Conservation (phyloP, 1,140 invertebrate genomes). For the Thaumetopoea pityocampa region DNA sequence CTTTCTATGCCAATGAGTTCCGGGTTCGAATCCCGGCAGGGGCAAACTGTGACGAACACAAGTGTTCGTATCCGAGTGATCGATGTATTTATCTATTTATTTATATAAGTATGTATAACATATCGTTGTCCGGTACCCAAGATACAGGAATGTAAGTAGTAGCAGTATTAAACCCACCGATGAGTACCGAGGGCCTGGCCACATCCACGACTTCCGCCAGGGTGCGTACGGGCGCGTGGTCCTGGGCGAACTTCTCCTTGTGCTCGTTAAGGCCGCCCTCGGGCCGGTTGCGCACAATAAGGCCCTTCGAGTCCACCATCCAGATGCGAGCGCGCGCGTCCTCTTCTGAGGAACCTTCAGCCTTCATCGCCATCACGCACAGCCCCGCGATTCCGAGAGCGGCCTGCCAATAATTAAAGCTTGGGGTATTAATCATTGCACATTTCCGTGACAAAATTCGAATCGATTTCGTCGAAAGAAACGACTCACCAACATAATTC, state of each 20-base stretch:
- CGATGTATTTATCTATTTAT: no score
- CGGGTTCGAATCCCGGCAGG: no score
- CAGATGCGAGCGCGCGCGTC: conserved; percentile 87
- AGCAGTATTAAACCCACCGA: conserved; percentile 77
- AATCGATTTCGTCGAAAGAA: no score
- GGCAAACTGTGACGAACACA: no score
- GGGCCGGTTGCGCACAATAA: conserved; percentile 87
- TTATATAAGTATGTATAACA: no score
- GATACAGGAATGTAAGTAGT: conserved; percentile 5
- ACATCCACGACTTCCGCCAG: conserved; percentile 86
- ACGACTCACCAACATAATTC: no score
- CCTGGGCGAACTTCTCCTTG: conserved; percentile 86
- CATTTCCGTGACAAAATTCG: not conserved
- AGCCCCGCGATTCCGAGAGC: conserved; percentile 91
- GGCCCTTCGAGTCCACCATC: conserved; percentile 81
- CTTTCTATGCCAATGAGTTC: no score
- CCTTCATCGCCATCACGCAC: conserved; percentile 91
- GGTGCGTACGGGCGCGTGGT: conserved; percentile 81
- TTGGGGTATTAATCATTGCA: not conserved
- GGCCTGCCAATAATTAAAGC: conserved; percentile 75
- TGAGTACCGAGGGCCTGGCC: conserved; percentile 90
- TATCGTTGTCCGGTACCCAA: no score
- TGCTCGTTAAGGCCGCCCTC: conserved; percentile 85
- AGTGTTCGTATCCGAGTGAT: no score
- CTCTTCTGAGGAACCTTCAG: conserved; percentile 83